phyloP scores from a whole-genome alignment of 2,888 invertebrate species.

The Nomada fucata region DNA sequence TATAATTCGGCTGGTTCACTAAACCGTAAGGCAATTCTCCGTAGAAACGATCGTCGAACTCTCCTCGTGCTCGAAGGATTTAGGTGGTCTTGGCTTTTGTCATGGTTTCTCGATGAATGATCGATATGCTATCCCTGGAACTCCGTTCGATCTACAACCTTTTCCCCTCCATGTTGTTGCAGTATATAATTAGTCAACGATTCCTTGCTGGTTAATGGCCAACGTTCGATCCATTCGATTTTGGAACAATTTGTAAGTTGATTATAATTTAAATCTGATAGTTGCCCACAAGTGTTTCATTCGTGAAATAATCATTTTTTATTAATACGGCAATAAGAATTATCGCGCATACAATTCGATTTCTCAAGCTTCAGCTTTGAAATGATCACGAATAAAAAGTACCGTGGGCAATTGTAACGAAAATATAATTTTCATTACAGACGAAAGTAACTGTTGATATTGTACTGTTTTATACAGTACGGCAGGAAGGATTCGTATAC shows the following conservation, averaged over 20 bases:
- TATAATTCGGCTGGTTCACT: conserved; percentile 27
- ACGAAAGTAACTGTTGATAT: too few relatives aligned
- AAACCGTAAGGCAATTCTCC: conserved; percentile 10
- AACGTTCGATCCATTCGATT: conserved; percentile 5
- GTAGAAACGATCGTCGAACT: conserved; percentile 26
- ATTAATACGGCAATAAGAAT: background rate
- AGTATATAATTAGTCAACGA: conserved; percentile 62
- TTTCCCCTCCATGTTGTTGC: conserved; percentile 20
- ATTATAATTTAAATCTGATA: background rate
- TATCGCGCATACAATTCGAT: too few relatives aligned
- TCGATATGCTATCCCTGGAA: conserved; percentile 49
- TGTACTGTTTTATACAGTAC: too few relatives aligned
- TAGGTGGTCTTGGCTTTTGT: conserved; percentile 36
- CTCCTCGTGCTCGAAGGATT: conserved; percentile 19
- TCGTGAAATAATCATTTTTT: background rate
- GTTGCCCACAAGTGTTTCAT: background rate
- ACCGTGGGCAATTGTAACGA: too few relatives aligned
- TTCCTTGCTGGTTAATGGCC: conserved; percentile 18
- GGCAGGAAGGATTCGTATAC: too few relatives aligned
- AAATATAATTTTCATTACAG: too few relatives aligned
- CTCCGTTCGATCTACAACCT: conserved; percentile 7
- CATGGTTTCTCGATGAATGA: conserved; percentile 64
- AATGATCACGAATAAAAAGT: too few relatives aligned
- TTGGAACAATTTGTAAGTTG: conserved; percentile 11
- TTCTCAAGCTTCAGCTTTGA: too few relatives aligned